Base-by-base conservation (phyloP, 2,797 vertebrate genomes). In the Huso huso region DNA sequence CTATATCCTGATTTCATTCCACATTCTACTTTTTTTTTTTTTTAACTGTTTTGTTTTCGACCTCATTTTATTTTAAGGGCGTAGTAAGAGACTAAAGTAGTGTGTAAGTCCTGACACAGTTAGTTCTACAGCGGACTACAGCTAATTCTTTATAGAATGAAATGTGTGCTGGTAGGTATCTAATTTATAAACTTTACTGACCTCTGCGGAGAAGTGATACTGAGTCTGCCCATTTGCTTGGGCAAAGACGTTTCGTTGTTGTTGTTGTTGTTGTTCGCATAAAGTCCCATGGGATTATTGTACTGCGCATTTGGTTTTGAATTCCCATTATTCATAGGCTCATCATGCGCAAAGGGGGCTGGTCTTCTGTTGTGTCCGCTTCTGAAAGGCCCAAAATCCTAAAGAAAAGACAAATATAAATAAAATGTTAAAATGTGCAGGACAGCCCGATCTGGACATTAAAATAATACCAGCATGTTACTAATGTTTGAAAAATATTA, bases 361-460 rank as follows among this genome's bases (percentile, higher is more conserved):
- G 82, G 66, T 71, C 90, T 88, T 70, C 89, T 89, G 78, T 76
- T 83, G 65, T 82, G 88, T 64, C 79, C 81, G 10, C 84, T 88
- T 73, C 81, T 88, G 71, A 90, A 86, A 51, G 90, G 90, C 10
- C 86, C 90, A 53, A 93, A 92, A 68, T 93, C 93, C 96, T 99
- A 71, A 7, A 70, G 73, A 69, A 78, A 61, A 71, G 49, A 69
- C 51, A 63, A 49, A 15, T 6, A 52, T 5, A 6, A 49, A 37
- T 37, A 37, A 37, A 37, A 37, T 37, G 23, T 37, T 37, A 37
- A 37, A 37, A 3, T 37, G 23, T 37, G 23, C 23, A 37, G 23
- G 23, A 37, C 23, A 37, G 23, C 23, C 23, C 4, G 23, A 18
- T 18, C 15, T 18, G 15, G 15, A 18, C 15, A 18, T 18, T 18